Percentiles rank a stretch among this genome's conserved stretches.
Conservation (phyloP, 2,888 invertebrate genomes). For the Sesia apiformis region DNA sequence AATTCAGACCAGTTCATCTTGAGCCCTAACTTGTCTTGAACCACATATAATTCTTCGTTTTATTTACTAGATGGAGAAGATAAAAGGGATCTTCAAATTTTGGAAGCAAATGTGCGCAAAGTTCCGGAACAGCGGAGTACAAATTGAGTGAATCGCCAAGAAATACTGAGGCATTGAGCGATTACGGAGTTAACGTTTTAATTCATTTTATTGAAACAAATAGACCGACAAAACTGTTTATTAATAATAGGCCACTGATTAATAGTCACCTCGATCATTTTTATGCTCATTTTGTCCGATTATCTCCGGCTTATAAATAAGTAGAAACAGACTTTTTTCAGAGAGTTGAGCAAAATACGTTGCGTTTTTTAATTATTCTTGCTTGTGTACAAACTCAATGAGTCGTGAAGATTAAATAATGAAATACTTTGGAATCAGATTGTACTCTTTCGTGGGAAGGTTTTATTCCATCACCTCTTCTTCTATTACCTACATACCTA, state of each 20-base stretch:
- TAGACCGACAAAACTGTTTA: constrained; percentile 3
- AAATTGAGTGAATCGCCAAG: constrained; percentile 8
- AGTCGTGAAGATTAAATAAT: too few relatives aligned
- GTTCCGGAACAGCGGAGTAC: constrained; percentile 27
- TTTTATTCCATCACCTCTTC: too few relatives aligned
- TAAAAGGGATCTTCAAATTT: background rate
- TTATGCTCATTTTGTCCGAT: background rate
- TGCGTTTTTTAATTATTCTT: too few relatives aligned
- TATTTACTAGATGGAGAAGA: background rate
- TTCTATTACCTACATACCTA: too few relatives aligned
- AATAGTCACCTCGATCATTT: background rate
- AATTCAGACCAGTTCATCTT: background rate
- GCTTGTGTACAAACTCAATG: too few relatives aligned
- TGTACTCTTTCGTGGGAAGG: too few relatives aligned
- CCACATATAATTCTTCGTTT: background rate
- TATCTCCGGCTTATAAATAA: too few relatives aligned
- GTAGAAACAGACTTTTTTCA: too few relatives aligned
- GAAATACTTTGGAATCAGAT: too few relatives aligned
- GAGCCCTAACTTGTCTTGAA: background rate
- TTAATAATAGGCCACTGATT: background rate
- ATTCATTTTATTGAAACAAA: constrained; percentile 14
- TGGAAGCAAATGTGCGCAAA: constrained; percentile 10
- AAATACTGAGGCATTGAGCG: background rate
- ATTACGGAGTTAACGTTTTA: constrained; percentile 4
- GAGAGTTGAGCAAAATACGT: too few relatives aligned